These are phyloP conservation scores for Australoheros facetus DNA, from an alignment of 2,797 vertebrate genomes.

Conservation along the genomic window DNA sequence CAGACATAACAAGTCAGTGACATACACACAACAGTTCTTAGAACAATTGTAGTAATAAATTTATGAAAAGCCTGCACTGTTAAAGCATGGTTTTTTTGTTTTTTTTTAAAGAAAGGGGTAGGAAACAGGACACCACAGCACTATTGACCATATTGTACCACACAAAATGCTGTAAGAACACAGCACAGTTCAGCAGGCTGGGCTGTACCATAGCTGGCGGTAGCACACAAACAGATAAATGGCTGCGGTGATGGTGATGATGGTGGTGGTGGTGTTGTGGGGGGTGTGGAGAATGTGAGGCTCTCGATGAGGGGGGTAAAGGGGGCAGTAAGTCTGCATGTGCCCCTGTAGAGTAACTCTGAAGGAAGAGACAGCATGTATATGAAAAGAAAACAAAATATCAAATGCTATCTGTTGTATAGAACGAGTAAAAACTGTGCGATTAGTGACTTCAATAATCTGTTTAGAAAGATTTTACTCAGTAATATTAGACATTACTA, in stretches of 20 bases:
- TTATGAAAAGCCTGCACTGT: neutral
- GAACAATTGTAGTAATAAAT: neutral
- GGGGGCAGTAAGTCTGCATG: conserved; percentile 84
- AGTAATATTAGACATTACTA: neutral
- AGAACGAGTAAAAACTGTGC: neutral
- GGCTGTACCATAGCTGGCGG: conserved; percentile 69
- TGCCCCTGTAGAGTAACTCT: conserved; percentile 73
- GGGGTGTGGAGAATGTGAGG: conserved; percentile 59
- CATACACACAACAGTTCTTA: neutral
- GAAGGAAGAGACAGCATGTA: conserved; percentile 55
- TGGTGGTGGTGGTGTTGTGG: conserved; percentile 69
- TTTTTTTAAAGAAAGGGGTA: neutral
- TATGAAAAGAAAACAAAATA: conserved; percentile 17
- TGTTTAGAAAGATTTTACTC: neutral
- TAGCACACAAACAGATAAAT: conserved; percentile 75
- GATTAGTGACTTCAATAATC: neutral
- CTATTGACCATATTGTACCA: neutral
- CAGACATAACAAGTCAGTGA: conserved; percentile 13
- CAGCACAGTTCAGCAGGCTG: conserved; percentile 19
- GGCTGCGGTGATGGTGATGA: conserved; percentile 75
- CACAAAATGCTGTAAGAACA: conserved; percentile 19
- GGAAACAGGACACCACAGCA: neutral
- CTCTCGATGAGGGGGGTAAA: conserved; percentile 75
- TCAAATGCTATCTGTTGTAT: neutral
- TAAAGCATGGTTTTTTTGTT: neutral